Conservation (phyloP, 2,113 vertebrate species). For the Neomonachus schauinslandi region DNA sequence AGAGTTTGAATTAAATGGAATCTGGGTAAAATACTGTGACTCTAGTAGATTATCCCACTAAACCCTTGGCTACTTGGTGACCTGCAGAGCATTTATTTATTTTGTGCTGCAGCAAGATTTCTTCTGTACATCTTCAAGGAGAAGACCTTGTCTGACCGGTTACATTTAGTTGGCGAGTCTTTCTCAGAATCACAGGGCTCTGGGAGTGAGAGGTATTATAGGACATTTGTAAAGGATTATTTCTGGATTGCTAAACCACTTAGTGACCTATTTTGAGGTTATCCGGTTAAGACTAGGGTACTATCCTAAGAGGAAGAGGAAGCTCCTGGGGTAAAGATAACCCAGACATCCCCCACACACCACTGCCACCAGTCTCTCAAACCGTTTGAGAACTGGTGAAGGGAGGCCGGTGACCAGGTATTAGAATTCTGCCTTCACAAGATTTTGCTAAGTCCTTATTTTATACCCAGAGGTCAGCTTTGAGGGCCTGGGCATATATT, state of each 20-base stretch:
- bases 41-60: background rate
- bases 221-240: slow-evolving; percentile 23
- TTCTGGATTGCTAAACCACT: slow-evolving; percentile 49
- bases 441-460: background rate
- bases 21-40: slow-evolving; percentile 1
- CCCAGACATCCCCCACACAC: background rate
- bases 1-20: background rate
- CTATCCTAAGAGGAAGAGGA: background rate
- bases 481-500: background rate
- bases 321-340: background rate
- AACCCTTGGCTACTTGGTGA: background rate
- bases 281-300: background rate
- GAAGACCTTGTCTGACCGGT: background rate
- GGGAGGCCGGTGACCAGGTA: background rate
- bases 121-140: background rate
- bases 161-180: background rate
- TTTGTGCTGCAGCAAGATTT: background rate
- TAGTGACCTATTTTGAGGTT: slow-evolving; percentile 63
- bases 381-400: background rate
- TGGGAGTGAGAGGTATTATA: background rate
- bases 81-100: background rate
- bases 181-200: background rate
- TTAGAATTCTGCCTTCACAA: background rate
- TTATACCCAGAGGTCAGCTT: background rate
- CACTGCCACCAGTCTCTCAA: background rate